Evolutionary conservation across 2,113 vertebrate genomes (phyloP).

Genomic region (Rhea americana): DNA sequence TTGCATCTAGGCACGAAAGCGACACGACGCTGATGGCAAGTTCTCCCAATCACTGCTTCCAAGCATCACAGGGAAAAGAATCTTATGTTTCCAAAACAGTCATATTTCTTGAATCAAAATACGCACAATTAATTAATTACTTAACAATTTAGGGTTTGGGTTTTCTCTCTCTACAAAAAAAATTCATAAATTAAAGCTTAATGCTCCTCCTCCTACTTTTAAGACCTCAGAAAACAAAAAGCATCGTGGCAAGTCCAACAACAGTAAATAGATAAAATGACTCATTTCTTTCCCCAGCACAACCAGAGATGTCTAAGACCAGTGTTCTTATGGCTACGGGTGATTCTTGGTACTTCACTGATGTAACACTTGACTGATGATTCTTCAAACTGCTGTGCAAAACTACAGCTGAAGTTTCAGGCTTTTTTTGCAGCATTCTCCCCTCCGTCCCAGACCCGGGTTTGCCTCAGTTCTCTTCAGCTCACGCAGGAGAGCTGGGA

Average conservation of each 20-base stretch:
- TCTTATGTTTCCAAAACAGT: not conserved
- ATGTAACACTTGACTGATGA: not conserved
- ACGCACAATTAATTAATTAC: not conserved
- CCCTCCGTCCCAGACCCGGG: too few relatives aligned
- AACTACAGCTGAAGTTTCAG: not conserved
- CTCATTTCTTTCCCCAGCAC: not conserved
- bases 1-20: not conserved
- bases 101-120: not conserved
- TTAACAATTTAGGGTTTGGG: not conserved
- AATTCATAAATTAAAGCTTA: not conserved
- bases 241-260: not conserved
- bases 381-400: not conserved
- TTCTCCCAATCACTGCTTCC: not conserved
- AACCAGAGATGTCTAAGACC: not conserved
- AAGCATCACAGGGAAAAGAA: not conserved
- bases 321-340: not conserved
- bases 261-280: not conserved
- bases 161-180: not conserved
- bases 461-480: not conserved
- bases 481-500: not conserved
- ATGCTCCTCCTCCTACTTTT: not conserved
- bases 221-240: not conserved
- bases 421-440: not conserved
- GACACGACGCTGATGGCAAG: not conserved
- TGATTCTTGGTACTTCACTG: not conserved